phyloP scores from a whole-genome alignment of 30 jellyfish, hydroid and myxozoan species.

The Clytia hemisphaerica region DNA sequence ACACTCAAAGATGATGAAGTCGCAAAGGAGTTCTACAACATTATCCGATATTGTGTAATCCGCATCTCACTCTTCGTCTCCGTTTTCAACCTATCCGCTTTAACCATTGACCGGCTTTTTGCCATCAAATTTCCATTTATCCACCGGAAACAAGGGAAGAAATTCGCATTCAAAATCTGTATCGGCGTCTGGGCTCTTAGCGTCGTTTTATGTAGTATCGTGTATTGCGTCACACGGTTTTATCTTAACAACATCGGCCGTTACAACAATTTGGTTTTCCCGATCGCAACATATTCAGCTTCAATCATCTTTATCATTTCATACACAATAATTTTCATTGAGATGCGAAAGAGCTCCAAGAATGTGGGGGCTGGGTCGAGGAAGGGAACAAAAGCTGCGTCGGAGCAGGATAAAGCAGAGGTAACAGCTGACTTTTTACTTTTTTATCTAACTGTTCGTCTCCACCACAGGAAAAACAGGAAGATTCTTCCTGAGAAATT shows the following conservation, averaged over 20 bases:
- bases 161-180: slow-evolving; percentile 1
- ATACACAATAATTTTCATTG: background rate
- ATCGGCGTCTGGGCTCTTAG: slow-evolving; percentile 3
- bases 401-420: no score
- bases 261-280: slow-evolving; percentile 11
- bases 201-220: background rate
- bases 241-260: background rate
- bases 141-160: background rate
- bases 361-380: background rate
- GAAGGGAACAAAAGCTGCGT: background rate
- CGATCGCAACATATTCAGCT: slow-evolving; percentile 12
- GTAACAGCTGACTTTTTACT: no score
- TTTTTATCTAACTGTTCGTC: no score
- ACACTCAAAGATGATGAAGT: background rate
- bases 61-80: slow-evolving; percentile 2
- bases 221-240: slow-evolving; percentile 13
- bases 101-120: slow-evolving; percentile 3
- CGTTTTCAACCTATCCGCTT: background rate
- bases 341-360: background rate
- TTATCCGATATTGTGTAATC: background rate
- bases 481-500: no score
- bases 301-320: background rate
- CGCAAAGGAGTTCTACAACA: slow-evolving; percentile 4
- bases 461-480: no score
- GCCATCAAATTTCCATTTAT: background rate